These are phyloP conservation scores for Scaptomyza pallida DNA, from an alignment of 1,140 invertebrate species.

Conservation along the genomic window DNA sequence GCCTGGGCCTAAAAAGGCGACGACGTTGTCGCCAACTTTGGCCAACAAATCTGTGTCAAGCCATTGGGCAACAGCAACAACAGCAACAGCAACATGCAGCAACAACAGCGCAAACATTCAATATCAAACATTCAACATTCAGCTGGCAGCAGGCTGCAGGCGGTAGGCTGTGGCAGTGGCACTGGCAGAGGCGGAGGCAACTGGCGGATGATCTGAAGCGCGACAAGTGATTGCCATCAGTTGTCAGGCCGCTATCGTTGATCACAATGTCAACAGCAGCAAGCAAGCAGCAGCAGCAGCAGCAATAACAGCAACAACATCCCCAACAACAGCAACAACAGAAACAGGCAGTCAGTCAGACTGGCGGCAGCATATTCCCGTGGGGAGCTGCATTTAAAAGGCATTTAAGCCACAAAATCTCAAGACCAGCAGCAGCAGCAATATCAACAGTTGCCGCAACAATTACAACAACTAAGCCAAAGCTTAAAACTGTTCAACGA, in stretches of 20 bases:
- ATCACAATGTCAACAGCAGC: slow-evolving; percentile 81
- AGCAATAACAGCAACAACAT: slow-evolving; percentile 5
- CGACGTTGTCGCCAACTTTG: slow-evolving; percentile 79
- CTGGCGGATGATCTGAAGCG: slow-evolving; percentile 78
- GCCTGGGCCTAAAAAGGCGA: slow-evolving; percentile 78
- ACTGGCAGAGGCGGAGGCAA: slow-evolving; percentile 26
- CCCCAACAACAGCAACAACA: slow-evolving; percentile 45
- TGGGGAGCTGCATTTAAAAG: slow-evolving; percentile 83
- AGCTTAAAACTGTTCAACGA: slow-evolving; percentile 6
- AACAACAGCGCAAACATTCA: slow-evolving; percentile 32
- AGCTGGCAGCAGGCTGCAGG: slow-evolving; percentile 38
- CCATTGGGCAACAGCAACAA: slow-evolving; percentile 53
- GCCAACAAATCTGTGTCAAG: slow-evolving; percentile 83
- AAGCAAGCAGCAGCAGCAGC: slow-evolving; percentile 30
- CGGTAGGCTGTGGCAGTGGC: slow-evolving; percentile 20
- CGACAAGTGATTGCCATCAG: slow-evolving; percentile 83
- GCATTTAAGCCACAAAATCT: slow-evolving; percentile 83
- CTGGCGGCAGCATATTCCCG: slow-evolving; percentile 80
- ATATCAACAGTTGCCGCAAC: slow-evolving; percentile 49
- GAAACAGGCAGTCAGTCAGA: slow-evolving; percentile 64
- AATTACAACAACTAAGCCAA: slow-evolving; percentile 64
- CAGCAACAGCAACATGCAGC: slow-evolving; percentile 11
- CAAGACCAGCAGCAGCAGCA: slow-evolving; percentile 52
- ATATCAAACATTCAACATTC: slow-evolving; percentile 45
- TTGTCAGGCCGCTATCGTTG: slow-evolving; percentile 81